Conservation (phyloP, 1,140 invertebrate genomes). For the Sogatella furcifera region DNA sequence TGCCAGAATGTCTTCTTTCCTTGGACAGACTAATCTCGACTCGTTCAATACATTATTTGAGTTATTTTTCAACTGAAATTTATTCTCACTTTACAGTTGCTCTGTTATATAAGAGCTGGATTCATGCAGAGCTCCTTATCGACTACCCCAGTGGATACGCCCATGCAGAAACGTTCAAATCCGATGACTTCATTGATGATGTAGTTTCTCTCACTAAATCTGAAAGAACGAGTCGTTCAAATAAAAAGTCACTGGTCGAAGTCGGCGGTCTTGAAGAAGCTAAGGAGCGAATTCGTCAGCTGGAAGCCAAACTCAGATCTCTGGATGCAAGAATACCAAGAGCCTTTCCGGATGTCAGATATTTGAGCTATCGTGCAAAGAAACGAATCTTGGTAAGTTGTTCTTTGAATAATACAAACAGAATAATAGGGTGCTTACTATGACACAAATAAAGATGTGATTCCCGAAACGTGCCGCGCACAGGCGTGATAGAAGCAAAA, state of each 20-base stretch:
- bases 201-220: background rate
- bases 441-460: no score
- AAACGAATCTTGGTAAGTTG: conserved; percentile 74
- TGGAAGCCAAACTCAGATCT: conserved; percentile 58
- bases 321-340: conserved; percentile 64
- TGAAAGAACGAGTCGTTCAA: background rate
- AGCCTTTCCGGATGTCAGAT: conserved; percentile 81
- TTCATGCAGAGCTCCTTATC: conserved; percentile 2
- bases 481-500: no score
- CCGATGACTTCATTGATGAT: background rate
- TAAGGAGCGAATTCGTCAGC: conserved; percentile 45
- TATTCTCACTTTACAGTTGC: background rate
- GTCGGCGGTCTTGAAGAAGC: conserved; percentile 29
- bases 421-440: no score
- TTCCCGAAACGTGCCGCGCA: no score
- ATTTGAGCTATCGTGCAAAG: conserved; percentile 78
- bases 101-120: conserved; percentile 12
- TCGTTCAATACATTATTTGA: no score
- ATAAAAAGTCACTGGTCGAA: background rate
- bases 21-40: no score
- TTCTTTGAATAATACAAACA: background rate
- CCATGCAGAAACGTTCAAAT: background rate
- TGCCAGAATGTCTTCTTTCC: no score
- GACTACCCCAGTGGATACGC: background rate
- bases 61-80: no score